These are phyloP conservation scores for Anaspis maculata DNA, from an alignment of 2,888 invertebrate species.

Conservation along the genomic window DNA sequence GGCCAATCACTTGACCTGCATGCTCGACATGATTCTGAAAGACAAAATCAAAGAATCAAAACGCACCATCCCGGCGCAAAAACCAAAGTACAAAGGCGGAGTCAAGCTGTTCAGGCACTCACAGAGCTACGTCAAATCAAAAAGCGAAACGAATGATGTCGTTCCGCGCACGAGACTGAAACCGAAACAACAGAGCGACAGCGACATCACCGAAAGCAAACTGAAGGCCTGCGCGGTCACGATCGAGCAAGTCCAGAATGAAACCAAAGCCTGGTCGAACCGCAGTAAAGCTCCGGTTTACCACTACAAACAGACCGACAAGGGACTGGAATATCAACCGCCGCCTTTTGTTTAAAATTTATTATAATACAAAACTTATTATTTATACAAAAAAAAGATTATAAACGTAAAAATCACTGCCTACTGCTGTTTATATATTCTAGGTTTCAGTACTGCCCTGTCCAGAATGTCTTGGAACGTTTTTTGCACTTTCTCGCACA, in stretches of 20 bases:
- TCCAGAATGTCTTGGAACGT: slow-evolving; percentile 55
- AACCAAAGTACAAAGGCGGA: slow-evolving; percentile 2
- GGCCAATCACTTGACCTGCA: not conserved
- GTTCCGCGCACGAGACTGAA: not conserved
- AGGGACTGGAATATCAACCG: too few relatives aligned
- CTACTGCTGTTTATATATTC: slow-evolving; percentile 53
- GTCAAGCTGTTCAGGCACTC: not conserved
- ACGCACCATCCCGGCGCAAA: slow-evolving; percentile 46
- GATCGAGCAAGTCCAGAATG: not conserved
- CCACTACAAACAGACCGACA: not conserved
- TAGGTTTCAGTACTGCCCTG: slow-evolving; percentile 57
- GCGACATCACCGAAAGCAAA: too few relatives aligned
- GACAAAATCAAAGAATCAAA: not conserved
- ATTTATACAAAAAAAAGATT: too few relatives aligned
- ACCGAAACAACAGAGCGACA: not conserved
- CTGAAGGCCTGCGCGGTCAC: too few relatives aligned
- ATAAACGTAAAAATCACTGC: too few relatives aligned
- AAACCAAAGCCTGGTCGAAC: not conserved
- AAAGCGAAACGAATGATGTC: not conserved
- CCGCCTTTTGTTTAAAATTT: too few relatives aligned
- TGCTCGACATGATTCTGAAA: not conserved
- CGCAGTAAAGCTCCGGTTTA: not conserved
- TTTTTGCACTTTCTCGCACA: slow-evolving; percentile 42
- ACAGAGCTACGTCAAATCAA: not conserved
- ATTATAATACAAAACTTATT: too few relatives aligned